Conservation (phyloP, 2,113 vertebrate species). For the Alouatta palliata region DNA sequence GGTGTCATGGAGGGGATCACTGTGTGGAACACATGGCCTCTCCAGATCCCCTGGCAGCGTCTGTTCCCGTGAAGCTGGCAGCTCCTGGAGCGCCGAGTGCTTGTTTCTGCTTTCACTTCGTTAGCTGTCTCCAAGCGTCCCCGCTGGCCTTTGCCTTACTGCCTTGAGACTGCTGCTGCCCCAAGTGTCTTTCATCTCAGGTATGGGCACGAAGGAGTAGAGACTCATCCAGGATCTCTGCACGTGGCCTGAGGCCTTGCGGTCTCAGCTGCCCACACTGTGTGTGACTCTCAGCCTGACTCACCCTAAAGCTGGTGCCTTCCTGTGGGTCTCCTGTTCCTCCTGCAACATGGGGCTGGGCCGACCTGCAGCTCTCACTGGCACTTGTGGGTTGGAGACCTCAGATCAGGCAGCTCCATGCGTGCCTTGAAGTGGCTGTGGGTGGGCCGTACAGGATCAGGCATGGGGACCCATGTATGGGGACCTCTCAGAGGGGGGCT, state of each 20-base stretch:
- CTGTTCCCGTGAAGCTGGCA: not conserved
- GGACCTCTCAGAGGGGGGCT: not conserved
- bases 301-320: not conserved
- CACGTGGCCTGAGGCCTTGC: no score
- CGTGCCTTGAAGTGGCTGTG: not conserved
- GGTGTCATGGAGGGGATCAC: not conserved
- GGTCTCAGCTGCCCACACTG: not conserved
- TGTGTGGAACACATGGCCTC: rapidly evolving
- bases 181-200: not conserved
- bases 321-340: not conserved
- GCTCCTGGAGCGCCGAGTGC: not conserved
- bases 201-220: not conserved
- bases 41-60: not conserved
- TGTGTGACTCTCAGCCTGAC: not conserved
- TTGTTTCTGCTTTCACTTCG: not conserved
- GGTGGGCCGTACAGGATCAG: no score
- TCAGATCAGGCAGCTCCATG: not conserved
- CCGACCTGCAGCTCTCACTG: not conserved
- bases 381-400: not conserved
- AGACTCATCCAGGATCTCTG: not conserved
- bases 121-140: not conserved
- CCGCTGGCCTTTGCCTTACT: not conserved
- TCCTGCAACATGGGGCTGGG: not conserved
- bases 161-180: not conserved
- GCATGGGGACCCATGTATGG: not conserved